Conservation (phyloP, 2,888 invertebrate species). For the Cactoblastis cactorum region DNA sequence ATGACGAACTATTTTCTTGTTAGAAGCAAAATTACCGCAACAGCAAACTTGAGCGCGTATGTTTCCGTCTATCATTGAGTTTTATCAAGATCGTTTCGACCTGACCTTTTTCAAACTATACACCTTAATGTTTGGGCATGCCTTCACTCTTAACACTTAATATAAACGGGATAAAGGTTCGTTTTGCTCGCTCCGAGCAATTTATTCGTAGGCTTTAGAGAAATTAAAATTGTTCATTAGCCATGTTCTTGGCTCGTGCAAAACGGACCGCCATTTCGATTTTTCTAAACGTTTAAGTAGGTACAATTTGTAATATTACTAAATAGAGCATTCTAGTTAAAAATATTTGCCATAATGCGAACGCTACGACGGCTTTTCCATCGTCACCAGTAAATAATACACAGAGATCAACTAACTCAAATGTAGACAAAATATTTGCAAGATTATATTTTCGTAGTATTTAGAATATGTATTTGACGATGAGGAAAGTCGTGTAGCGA, state of each 20-base stretch:
- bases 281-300: slow-evolving; percentile 59
- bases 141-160: slow-evolving; percentile 25
- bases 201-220: slow-evolving; percentile 13
- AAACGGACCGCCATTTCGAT: slow-evolving; percentile 24
- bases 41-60: background rate
- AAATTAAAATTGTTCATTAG: slow-evolving; percentile 18
- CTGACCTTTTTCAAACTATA: slow-evolving; percentile 10
- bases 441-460: slow-evolving; percentile 58
- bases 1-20: background rate
- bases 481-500: slow-evolving; percentile 14
- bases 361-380: slow-evolving; percentile 38
- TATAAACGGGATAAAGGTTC: slow-evolving; percentile 12
- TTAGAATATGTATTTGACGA: slow-evolving; percentile 36
- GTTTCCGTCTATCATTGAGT: background rate
- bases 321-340: slow-evolving; percentile 50
- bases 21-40: background rate
- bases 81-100: slow-evolving; percentile 13
- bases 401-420: slow-evolving; percentile 44
- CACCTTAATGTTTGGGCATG: slow-evolving; percentile 20
- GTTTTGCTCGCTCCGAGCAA: background rate
- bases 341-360: slow-evolving; percentile 44
- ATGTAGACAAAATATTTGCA: slow-evolving; percentile 41
- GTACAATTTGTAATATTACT: slow-evolving; percentile 55
- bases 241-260: slow-evolving; percentile 23
- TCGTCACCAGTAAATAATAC: slow-evolving; percentile 22